Evolutionary conservation across 2,888 invertebrate genomes (phyloP), one percentile per base, ranked within the genome.

Genomic region (Tetrapedia diversipes): DNA sequence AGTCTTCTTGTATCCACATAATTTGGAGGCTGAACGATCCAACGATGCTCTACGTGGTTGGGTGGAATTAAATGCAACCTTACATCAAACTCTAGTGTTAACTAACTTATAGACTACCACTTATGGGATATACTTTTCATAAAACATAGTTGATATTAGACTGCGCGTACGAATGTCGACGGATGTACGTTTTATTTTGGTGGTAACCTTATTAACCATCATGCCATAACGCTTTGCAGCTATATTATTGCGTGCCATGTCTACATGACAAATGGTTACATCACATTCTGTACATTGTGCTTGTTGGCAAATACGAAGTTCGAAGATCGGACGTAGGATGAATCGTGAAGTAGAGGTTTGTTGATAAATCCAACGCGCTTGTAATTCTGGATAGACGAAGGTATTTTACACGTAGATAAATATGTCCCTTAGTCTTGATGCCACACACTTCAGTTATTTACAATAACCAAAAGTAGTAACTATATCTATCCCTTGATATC

Each of bases 21-120:
- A 86, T 72, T 79, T 70, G 85, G 76, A 59, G 85, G 78, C 84
- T 83, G 79, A 81, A 60, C 10, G 80, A 85, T 91, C 91, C 91
- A 90, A 86, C 91, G 91, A 89, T 86, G 91, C 88, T 91, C 91
- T 91, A 91, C 88, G 90, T 89, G 88, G 90, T 89, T 73, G 90
- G 89, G 87, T 87, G 89, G 87, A 88, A 90, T 89, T 88, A 89
- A 66, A 89, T 88, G 87, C 87, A 89, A 90, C 88, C 87, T 86
- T 85, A 89, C 88, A 89, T 85, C 84, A 90, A 87, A 89, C 87
- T 89, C 83, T 89, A 91, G 87, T 81, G 84, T 86, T 87, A 89
- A 90, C 88, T 90, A 90, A 89, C 91, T 91, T 91, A 91, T 87
- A 87, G 85, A 88, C 89, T 91, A 90, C 84, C 86, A 80, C 87